Evolutionary conservation across 2,113 vertebrate species (phyloP).

Genomic region (Anthoscopus minutus): DNA sequence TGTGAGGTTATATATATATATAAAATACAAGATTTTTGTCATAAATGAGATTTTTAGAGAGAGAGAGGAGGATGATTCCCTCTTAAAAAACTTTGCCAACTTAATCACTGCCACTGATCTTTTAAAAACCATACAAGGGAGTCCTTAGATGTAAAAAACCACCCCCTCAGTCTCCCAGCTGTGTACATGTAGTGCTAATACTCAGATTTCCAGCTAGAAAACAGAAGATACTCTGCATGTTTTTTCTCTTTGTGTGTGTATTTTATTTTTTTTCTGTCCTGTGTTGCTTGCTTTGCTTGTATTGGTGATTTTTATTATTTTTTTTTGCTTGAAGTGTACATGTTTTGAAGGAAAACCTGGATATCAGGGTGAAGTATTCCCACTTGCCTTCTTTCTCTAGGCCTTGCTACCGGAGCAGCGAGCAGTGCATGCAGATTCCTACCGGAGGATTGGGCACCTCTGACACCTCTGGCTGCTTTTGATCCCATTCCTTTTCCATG

Average conservation of each 20-base stretch:
- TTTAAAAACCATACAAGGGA: not conserved
- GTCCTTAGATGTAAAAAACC: not conserved
- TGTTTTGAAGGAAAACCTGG: not conserved
- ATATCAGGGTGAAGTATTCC: conserved; percentile 84
- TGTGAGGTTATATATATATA: not conserved
- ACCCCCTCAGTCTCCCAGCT: not conserved
- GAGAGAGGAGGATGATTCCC: not conserved
- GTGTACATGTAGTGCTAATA: not conserved
- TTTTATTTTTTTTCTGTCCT: not conserved
- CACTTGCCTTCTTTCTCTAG: conserved; percentile 87
- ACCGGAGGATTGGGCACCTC: conserved; percentile 88
- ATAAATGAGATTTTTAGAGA: not conserved
- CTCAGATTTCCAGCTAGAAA: not conserved
- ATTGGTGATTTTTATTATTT: not conserved
- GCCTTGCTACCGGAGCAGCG: conserved; percentile 84
- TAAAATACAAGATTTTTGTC: not conserved
- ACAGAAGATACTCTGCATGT: not conserved
- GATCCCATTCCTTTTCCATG: conserved; percentile 58
- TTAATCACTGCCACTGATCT: not conserved
- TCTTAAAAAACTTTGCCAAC: not conserved
- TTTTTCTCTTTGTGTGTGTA: not conserved
- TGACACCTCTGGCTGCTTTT: conserved; percentile 76
- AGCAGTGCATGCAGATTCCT: conserved; percentile 86
- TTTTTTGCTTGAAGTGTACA: not conserved
- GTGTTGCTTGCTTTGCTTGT: conserved; percentile 23